Conservation (phyloP, 2,797 vertebrate genomes). For the Notamacropus eugenii region DNA sequence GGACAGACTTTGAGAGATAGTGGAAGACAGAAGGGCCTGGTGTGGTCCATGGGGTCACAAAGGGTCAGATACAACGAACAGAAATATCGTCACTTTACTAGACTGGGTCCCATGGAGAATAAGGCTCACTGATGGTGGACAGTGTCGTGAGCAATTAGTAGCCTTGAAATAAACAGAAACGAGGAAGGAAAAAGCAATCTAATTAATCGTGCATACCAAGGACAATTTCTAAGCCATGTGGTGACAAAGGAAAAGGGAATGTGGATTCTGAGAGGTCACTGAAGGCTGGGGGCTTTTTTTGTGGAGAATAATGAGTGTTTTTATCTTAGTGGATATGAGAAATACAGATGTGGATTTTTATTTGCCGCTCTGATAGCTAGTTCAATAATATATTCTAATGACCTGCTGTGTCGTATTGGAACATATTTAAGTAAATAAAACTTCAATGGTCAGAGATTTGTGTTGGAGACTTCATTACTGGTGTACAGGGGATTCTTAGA, state of each 20-base stretch:
- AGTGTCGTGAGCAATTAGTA: background rate
- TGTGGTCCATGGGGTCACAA: background rate
- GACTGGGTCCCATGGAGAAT: background rate
- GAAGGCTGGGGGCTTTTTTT: background rate
- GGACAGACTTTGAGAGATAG: background rate
- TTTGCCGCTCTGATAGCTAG: conserved; percentile 15
- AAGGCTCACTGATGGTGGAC: background rate
- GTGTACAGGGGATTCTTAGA: conserved; percentile 8
- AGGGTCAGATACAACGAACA: background rate
- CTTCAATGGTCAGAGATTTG: conserved; percentile 38
- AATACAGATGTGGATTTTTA: conserved; percentile 2
- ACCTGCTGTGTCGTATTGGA: background rate
- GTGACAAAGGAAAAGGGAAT: background rate
- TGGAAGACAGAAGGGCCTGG: background rate
- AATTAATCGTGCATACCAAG: background rate
- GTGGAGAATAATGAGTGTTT: background rate
- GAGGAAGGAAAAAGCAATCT: background rate
- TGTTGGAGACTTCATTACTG: conserved; percentile 1
- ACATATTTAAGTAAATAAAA: conserved; percentile 50
- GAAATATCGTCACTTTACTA: background rate
- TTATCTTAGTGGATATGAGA: background rate
- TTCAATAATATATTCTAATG: conserved; percentile 47
- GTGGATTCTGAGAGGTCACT: background rate
- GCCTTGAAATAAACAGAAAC: conserved; percentile 5
- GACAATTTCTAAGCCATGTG: background rate